phyloP scores from a whole-genome alignment of 2,113 vertebrate species.

The Melospiza georgiana region DNA sequence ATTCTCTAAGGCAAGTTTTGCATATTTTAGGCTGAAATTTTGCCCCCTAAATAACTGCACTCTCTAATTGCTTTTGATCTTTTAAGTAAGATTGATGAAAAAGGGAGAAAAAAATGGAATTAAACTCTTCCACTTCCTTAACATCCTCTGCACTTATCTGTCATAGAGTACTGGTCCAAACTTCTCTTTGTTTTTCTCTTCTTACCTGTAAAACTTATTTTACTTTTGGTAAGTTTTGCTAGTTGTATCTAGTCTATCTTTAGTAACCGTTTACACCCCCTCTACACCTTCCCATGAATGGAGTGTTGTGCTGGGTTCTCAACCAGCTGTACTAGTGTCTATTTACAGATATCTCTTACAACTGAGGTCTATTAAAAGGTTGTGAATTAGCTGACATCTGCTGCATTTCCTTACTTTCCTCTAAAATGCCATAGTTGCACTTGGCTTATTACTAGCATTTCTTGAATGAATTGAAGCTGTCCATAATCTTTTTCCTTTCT shows the following conservation, averaged over 20 bases:
- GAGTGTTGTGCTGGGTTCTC: background rate
- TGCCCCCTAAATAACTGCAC: background rate
- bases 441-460: background rate
- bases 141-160: background rate
- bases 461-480: background rate
- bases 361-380: background rate
- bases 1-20: background rate
- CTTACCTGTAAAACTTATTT: background rate
- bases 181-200: background rate
- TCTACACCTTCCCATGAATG: background rate
- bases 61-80: background rate
- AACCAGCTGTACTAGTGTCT: background rate
- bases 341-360: background rate
- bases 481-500: background rate
- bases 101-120: background rate
- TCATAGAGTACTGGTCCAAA: background rate
- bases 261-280: background rate
- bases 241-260: background rate
- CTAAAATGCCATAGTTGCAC: background rate
- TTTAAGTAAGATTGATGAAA: background rate
- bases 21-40: background rate
- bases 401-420: background rate
- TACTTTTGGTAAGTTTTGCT: background rate
- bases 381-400: background rate
- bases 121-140: background rate